A percentile compares a stretch with the other conserved stretches of the same genome.
phyloP scores from a whole-genome alignment of 1,140 invertebrate genomes.

The Lysiphlebus fabarum region DNA sequence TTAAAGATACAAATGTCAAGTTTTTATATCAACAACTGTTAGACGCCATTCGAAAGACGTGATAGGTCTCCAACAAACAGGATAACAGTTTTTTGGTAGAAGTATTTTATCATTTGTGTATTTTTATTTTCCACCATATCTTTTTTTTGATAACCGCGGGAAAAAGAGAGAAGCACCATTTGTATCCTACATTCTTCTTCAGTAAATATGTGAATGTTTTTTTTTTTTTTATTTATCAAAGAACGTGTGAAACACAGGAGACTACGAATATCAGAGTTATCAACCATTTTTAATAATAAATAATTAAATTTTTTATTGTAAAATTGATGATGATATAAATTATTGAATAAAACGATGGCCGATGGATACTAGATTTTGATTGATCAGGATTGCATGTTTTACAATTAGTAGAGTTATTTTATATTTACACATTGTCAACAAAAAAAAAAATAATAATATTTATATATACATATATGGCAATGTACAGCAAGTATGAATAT shows the following conservation, averaged over 20 bases:
- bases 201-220: too few relatives aligned
- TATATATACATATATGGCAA: constrained; percentile 37
- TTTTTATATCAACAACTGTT: constrained; percentile 2
- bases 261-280: too few relatives aligned
- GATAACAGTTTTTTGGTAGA: constrained; percentile 41
- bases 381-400: constrained; percentile 34
- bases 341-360: constrained; percentile 32
- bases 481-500: constrained; percentile 51
- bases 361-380: constrained; percentile 37
- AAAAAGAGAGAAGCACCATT: too few relatives aligned
- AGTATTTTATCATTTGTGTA: constrained; percentile 21
- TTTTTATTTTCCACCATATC: constrained; percentile 1
- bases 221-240: constrained; percentile 10
- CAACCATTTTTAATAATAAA: too few relatives aligned
- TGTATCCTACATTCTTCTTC: too few relatives aligned
- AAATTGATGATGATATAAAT: too few relatives aligned
- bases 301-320: too few relatives aligned
- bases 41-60: constrained; percentile 52
- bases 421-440: neutral
- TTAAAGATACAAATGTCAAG: too few relatives aligned
- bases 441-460: neutral
- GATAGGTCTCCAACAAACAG: constrained; percentile 48
- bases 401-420: neutral
- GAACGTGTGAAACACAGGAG: constrained; percentile 1
- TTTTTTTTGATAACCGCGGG: neutral